phyloP scores from a whole-genome alignment of 2,888 invertebrate species.

The Parnassius orleans region DNA sequence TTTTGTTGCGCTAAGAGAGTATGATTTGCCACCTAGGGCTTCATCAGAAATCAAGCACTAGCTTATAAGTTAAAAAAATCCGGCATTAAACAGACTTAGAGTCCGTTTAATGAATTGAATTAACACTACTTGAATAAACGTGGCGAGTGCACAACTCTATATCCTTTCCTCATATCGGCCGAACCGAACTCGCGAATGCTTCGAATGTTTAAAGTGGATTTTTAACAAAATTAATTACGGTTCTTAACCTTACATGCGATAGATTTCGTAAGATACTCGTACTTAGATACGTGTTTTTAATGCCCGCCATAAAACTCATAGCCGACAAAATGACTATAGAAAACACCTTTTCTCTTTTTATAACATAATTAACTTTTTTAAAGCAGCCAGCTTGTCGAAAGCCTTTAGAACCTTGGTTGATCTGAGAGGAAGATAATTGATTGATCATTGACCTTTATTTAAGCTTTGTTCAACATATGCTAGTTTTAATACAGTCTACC shows the following conservation, averaged over 20 bases:
- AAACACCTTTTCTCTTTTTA: conserved; percentile 62
- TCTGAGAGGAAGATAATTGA: conserved; percentile 16
- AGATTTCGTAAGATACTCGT: conserved; percentile 64
- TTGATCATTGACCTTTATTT: not conserved
- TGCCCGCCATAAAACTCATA: conserved; percentile 49
- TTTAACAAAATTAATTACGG: conserved; percentile 66
- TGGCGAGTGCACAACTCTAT: conserved; percentile 40
- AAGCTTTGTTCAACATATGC: too few species aligned
- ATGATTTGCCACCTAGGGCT: too few species aligned
- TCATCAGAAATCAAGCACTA: too few species aligned
- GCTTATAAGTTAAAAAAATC: too few species aligned
- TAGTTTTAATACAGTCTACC: too few species aligned
- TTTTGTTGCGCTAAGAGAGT: too few species aligned
- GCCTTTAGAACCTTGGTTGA: conserved; percentile 30
- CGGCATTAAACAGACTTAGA: too few species aligned
- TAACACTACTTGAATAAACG: too few species aligned
- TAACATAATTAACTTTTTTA: conserved; percentile 60
- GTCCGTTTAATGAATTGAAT: too few species aligned
- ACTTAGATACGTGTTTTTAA: conserved; percentile 67
- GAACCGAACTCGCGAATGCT: conserved; percentile 55
- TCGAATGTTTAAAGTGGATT: conserved; percentile 58
- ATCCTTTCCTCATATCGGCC: conserved; percentile 27
- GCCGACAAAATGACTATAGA: conserved; percentile 57
- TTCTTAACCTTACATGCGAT: conserved; percentile 54
- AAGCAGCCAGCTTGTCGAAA: not conserved